These are phyloP conservation scores for Oxytorus armatus DNA, from an alignment of 2,888 invertebrate genomes.

Conservation along the genomic window DNA sequence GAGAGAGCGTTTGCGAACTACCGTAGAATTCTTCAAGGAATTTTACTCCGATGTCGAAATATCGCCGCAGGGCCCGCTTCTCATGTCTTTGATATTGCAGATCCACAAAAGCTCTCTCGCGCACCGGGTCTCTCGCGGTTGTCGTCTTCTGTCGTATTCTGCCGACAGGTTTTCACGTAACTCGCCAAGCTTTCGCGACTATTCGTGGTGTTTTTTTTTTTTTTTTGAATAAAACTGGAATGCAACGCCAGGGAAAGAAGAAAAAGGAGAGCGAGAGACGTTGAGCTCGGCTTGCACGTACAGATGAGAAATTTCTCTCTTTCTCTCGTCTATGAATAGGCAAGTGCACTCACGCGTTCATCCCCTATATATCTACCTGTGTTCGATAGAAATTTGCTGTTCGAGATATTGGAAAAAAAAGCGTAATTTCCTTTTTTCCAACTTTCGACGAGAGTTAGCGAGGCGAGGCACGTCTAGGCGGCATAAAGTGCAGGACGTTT, in stretches of 20 bases:
- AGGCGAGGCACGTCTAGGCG: slow-evolving; percentile 5
- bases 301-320: slow-evolving; percentile 6
- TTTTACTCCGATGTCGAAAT: slow-evolving; percentile 50
- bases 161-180: slow-evolving; percentile 42
- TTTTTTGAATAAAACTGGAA: slow-evolving; percentile 43
- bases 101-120: slow-evolving; percentile 51
- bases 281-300: slow-evolving; percentile 42
- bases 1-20: not conserved
- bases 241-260: slow-evolving; percentile 43
- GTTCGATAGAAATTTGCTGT: slow-evolving; percentile 53
- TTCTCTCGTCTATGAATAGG: slow-evolving; percentile 40
- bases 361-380: slow-evolving; percentile 12
- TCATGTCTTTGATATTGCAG: slow-evolving; percentile 58
- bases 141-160: slow-evolving; percentile 32
- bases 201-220: slow-evolving; percentile 40
- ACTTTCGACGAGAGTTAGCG: slow-evolving; percentile 1
- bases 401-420: slow-evolving; percentile 11
- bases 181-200: slow-evolving; percentile 35
- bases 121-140: slow-evolving; percentile 25
- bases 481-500: slow-evolving; percentile 6
- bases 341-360: slow-evolving; percentile 42
- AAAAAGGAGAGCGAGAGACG: slow-evolving; percentile 31
- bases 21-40: slow-evolving; percentile 35
- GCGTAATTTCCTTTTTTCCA: slow-evolving; percentile 20
- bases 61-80: slow-evolving; percentile 32